Base-by-base conservation (phyloP, 2,113 vertebrate species). In the Menura novaehollandiae region DNA sequence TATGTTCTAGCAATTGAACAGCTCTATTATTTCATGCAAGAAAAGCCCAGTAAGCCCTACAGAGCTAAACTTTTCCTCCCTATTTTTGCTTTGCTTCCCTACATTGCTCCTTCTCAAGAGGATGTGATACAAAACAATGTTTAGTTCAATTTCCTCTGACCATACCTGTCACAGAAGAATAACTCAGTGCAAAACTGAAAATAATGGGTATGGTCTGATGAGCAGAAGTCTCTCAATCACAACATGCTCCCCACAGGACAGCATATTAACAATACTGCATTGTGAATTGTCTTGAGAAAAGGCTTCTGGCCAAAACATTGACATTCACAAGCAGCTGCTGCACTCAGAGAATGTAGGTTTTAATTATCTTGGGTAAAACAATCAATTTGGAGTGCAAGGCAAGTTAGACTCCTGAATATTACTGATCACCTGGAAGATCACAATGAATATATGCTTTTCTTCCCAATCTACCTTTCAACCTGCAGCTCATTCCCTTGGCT, bases 401-500 rank as follows among this genome's bases (percentile, higher is more conserved):
- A 96, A 94, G 89, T 82, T 93, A 87, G 83, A 53, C 37, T 80
- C 52, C 68, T 94, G 88, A 92, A 96, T 93, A 92, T 78, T 90
- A 94, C 85, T 89, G 91, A 94, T 92, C 85, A 96, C 88, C 95
- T 93, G 88, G 92, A 92, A 96, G 96, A 95, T 93, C 88, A 88
- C 72, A 82, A 73, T 66, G 82, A 91, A 68, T 72, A 41, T 60
- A 37, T 60, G 68, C 66, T 95, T 92, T 96, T 87, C 87, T 75
- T 94, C 52, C 85, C 69, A 90, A 59, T 87, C 79, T 91, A 53
- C 69, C 77, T 90, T 77, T 90, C 85, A 95, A 80, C 82, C 56
- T 49, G n/a, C 52, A 80, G 73, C 59, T 94, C 78, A n/a, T 91
- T 93, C 73, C 44, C 81, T 69, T 62, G 71, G 52, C 93, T 95